A percentile compares a stretch with the other conserved stretches of the same genome.
phyloP scores from a whole-genome alignment of 2,113 vertebrate species.

The Ovibos moschatus region DNA sequence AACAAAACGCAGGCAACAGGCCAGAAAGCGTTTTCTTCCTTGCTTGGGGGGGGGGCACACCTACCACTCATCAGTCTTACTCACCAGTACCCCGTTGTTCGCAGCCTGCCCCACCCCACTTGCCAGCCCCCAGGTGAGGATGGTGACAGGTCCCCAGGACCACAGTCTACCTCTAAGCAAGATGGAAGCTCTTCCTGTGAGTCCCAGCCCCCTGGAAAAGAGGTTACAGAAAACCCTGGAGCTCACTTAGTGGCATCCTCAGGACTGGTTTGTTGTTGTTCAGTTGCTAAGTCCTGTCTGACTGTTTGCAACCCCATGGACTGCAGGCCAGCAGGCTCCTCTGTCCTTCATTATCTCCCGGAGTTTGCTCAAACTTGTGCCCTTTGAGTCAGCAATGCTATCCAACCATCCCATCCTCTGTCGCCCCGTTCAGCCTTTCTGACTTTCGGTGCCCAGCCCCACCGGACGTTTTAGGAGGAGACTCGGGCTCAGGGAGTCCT shows the following conservation, averaged over 20 bases:
- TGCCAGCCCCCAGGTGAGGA: not conserved
- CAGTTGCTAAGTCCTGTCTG: not conserved
- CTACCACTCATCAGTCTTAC: not conserved
- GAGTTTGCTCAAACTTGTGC: not conserved
- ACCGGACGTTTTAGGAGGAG: not conserved
- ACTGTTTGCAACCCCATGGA: not conserved
- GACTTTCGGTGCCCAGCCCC: no score
- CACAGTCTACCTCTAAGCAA: not conserved
- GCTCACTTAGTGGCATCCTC: not conserved
- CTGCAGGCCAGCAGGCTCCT: not conserved
- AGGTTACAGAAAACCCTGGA: not conserved
- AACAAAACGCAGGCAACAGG: not conserved
- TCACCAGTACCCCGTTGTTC: not conserved
- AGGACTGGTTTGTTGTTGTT: not conserved
- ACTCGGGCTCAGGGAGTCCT: not conserved
- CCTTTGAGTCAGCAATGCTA: not conserved
- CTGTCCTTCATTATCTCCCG: not conserved
- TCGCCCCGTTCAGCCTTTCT: not conserved
- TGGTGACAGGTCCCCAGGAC: not conserved
- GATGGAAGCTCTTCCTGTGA: not conserved
- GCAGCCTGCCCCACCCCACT: not conserved
- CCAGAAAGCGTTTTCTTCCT: not conserved
- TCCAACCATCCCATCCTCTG: not conserved
- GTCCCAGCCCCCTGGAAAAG: not conserved
- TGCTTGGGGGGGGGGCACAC: not conserved